Evolutionary conservation across 2,888 invertebrate genomes (phyloP), one percentile per base, ranked within the genome.

Genomic region (Encarsia formosa): DNA sequence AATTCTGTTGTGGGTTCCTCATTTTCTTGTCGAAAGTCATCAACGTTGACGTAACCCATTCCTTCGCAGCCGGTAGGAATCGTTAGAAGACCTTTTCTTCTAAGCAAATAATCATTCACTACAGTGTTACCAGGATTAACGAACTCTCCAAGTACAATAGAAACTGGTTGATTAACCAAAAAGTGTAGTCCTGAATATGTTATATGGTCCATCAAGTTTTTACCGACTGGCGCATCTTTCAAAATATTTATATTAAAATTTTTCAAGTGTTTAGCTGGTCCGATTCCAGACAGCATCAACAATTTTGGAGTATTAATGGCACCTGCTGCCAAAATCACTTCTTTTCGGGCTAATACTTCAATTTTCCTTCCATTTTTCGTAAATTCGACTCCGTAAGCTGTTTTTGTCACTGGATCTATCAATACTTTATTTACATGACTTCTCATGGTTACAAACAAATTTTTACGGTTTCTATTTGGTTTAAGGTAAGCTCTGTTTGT

Each of bases 221-320:
- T 77, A 8, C 87, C 87, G 29, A 32, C 35, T 3, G 4, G 23
- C 34, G 34, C 29, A 29, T 29, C 29, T 13, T 29, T 29, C 29
- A 29, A 29, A 8, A 29, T 29, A 9, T 29, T 29, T 8, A 29
- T 29, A 29, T 13, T 29, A 29, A 29, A 29, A 29, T 13, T 29
- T 29, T 79, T 69, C 4, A 93, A 75, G 67, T 93, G 88, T 15
- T 80, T 71, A 18, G 77, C 79, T 0, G 90, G 88, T 2, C 93
- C 93, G 3, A 97, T 76, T 0, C 98, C 98, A 24, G 85, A 86
- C 15, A 98, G 76, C 89, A 97, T 88, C 51, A 99, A 79, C 8
- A 98, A 71, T 64, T 98, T 97, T 0, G 97, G 95, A 0, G 89
- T 84, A 59, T 86, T 94, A 54, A 98, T 86, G 1, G 97, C 86